Conservation (phyloP, 2,113 vertebrate genomes). For the Casuarius casuarius region DNA sequence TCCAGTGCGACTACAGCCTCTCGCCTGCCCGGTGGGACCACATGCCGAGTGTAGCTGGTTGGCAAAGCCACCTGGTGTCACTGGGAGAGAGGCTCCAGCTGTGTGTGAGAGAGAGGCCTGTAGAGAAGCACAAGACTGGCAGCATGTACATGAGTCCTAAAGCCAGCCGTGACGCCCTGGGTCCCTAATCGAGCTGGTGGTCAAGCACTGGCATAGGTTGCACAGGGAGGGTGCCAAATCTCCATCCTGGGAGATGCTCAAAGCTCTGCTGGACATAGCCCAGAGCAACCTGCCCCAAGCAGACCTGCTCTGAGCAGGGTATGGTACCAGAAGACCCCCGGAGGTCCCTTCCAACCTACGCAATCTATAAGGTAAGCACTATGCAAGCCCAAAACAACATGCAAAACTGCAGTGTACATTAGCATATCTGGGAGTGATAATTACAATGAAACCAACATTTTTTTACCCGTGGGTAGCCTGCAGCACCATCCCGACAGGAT, state of each 20-base stretch:
- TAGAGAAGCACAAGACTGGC: not conserved
- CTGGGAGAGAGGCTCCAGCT: not conserved
- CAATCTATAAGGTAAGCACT: not conserved
- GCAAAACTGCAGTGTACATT: not conserved
- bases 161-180: not conserved
- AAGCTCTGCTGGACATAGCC: not conserved
- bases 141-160: fast-evolving
- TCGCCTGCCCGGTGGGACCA: not conserved
- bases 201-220: not conserved
- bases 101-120: fast-evolving
- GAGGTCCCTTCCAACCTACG: not conserved
- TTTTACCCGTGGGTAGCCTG: not conserved
- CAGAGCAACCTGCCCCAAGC: not conserved
- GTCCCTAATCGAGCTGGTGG: not conserved
- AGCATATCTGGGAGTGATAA: not conserved
- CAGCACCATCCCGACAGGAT: not conserved
- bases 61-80: not conserved
- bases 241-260: not conserved
- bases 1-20: not conserved
- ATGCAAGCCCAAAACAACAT: not conserved
- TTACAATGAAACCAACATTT: not conserved
- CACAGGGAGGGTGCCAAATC: not conserved
- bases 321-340: not conserved
- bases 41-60: not conserved
- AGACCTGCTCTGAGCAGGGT: not conserved